Evolutionary conservation across 2,888 invertebrate genomes (phyloP), one percentile per base, ranked within the genome.

Genomic region (Amiota minor): DNA sequence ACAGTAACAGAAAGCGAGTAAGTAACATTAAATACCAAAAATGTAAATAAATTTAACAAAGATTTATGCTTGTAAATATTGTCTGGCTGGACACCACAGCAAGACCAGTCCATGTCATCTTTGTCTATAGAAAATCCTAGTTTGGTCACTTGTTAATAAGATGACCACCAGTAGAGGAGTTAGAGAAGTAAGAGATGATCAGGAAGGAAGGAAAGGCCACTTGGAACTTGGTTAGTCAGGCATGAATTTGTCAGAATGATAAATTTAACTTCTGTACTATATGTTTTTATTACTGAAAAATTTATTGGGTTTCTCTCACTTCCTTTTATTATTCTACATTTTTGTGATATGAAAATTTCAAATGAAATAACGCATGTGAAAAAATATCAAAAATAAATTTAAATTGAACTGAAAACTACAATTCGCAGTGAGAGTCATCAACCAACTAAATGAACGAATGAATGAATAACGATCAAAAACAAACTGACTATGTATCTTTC

Each of bases 41-140:
- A 83, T 86, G 84, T 84, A 86, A 86, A 83, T 83, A 84, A 72
- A 86, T 86, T 84, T 86, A 80, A 74, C 81, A 78, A 82, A 85
- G 84, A 83, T 83, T 83, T 83, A 83, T 83, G 86, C 56, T 47
- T 68, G 49, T 35, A 68, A 68, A 68, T 68, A 68, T 68, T 68
- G 67, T 53, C 67, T 68, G 8, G 45, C 45, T n/a, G 62, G 35
- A 62, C 14, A 12, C 12, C 14, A 12, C 12, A n/a, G 53, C 53
- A 53, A 53, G 2, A 3, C 14, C 53, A 53, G 53, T n/a, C 12
- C 53, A 9, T 53, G 53, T 12, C 53, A n/a, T 12, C 53, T 53
- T 10, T 53, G 14, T 35, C 35, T 23, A 14, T 45, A 45, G 62
- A 16, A 62, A 45, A 62, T 62, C 62, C 61, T 61, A 23, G 14